phyloP scores from a whole-genome alignment of 2,797 vertebrate genomes.

The Clarias platycephalus region DNA sequence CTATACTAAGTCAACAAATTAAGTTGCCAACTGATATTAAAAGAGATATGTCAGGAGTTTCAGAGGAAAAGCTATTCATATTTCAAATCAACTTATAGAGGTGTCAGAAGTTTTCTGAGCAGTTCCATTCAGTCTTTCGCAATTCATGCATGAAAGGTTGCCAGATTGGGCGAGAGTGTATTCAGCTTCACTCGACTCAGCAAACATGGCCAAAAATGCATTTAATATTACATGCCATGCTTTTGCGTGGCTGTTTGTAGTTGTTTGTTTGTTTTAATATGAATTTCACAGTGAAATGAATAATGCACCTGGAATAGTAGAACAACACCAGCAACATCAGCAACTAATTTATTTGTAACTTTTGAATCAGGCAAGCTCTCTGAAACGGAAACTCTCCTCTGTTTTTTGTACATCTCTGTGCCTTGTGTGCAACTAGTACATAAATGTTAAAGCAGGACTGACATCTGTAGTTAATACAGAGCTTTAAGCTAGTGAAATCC shows the following conservation, averaged over 20 bases:
- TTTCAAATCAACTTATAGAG: not conserved
- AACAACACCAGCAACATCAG: not conserved
- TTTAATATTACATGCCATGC: not conserved
- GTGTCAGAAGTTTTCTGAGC: not conserved
- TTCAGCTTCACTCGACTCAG: not conserved
- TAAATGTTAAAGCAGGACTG: not conserved
- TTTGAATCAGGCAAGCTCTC: not conserved
- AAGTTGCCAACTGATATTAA: not conserved
- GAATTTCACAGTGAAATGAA: not conserved
- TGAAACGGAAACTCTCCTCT: not conserved
- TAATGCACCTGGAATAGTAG: not conserved
- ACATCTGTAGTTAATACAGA: not conserved
- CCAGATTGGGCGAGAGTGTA: not conserved
- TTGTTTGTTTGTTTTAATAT: not conserved
- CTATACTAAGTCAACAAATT: not conserved
- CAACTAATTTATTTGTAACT: not conserved
- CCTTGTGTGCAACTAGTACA: not conserved
- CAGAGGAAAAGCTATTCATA: conserved; percentile 1
- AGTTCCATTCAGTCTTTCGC: not conserved
- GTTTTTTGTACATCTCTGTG: not conserved
- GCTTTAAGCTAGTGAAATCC: not conserved
- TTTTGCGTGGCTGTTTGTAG: not conserved
- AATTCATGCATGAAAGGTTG: not conserved
- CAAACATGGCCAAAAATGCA: not conserved
- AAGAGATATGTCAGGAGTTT: not conserved